Base-by-base conservation (phyloP, 2,797 vertebrate species). In the Sebastes ruberrimus region DNA sequence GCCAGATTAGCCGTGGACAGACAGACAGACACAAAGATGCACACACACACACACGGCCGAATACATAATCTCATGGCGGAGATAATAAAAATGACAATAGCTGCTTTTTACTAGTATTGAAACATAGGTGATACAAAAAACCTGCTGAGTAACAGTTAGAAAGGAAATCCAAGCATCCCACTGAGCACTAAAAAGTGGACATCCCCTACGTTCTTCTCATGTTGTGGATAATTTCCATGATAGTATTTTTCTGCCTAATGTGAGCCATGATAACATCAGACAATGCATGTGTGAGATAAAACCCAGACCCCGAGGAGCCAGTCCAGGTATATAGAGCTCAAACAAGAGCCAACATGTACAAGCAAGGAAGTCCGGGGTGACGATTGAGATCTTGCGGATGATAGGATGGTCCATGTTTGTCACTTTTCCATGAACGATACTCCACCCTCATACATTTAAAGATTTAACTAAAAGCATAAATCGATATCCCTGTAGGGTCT, bases 241-340 rank as follows among this genome's bases (percentile, higher is more conserved):
- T 28, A 27, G 16, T 78, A n/a, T 75, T 68, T 83, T 72, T 75
- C 65, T 70, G 32, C 23, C 57, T 59, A 65, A 66, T 62, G 63
- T 73, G 74, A 86, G 57, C 67, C 13, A 16, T 74, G 75, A 76
- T 75, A 87, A 81, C 68, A 71, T 72, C 66, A 83, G 74, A 81
- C 70, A 76, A 38, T 56, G 80, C 69, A 82, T 56, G 79, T 71
- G 35, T n/a, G 80, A 85, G 88, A 84, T 79, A 83, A 89, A 84
- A 77, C 62, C 78, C 81, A 90, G 80, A 89, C 83, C 83, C 49
- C 2, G 69, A 81, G 84, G 86, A 92, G 87, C 83, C 85, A 68
- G 69, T 76, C 63, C 67, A 88, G 74, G 80, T 85, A 85, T 60
- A 87, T 52, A 60, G 16, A 62, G 33, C 59, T 80, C 79, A 60